A percentile compares a stretch with the other conserved stretches of the same genome.
phyloP scores from a whole-genome alignment of 2,888 invertebrate species.

The Chrysina gloriosa region DNA sequence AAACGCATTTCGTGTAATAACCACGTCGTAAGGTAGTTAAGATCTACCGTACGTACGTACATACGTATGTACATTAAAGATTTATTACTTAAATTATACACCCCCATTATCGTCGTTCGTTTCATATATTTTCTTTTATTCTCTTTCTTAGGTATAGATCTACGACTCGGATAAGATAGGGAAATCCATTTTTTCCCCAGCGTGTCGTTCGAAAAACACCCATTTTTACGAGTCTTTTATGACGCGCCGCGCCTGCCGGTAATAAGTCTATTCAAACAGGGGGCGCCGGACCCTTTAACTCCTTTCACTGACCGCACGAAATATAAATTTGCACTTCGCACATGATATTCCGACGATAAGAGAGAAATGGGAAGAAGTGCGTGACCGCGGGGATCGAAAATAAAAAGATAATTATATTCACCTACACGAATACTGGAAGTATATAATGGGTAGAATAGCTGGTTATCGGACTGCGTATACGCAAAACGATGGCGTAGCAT shows the following conservation, averaged over 20 bases:
- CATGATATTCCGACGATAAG: constrained; percentile 23
- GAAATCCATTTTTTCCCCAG: not conserved
- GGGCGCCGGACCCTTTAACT: constrained; percentile 1
- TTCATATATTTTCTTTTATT: constrained; percentile 8
- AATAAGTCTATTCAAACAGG: constrained; percentile 6
- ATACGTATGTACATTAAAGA: constrained; percentile 1
- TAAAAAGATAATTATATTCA: not conserved
- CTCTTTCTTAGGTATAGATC: constrained; percentile 1
- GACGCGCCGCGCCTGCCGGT: not conserved
- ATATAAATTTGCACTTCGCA: constrained; percentile 32
- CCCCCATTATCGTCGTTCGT: not conserved
- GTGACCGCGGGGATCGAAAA: not conserved
- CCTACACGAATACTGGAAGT: not conserved
- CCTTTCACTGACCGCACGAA: constrained; percentile 24
- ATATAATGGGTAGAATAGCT: not conserved
- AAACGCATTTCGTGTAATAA: constrained; percentile 1
- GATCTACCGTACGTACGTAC: not conserved
- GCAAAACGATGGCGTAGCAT: constrained; percentile 4
- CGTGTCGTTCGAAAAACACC: not conserved
- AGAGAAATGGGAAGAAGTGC: not conserved
- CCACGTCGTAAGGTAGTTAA: not conserved
- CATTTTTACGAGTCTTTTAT: constrained; percentile 14
- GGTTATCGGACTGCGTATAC: not conserved
- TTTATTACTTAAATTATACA: constrained; percentile 10
- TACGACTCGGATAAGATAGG: not conserved